Percentiles rank a stretch among this genome's conserved stretches.
These are phyloP conservation scores for Myotis daubentonii DNA, from an alignment of 2,797 vertebrate genomes.

Conservation along the genomic window DNA sequence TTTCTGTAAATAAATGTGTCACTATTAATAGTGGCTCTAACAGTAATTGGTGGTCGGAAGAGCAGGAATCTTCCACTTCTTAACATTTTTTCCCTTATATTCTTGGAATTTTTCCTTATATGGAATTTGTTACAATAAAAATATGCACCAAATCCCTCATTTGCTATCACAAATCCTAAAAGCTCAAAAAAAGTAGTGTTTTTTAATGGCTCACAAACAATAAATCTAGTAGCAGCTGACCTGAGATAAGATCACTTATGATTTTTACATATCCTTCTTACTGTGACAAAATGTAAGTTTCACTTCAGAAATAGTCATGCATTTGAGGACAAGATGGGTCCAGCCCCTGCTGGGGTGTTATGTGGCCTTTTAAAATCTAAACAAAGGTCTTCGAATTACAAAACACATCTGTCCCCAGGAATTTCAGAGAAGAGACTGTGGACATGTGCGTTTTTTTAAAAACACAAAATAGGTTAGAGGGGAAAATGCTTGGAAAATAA, in stretches of 20 bases:
- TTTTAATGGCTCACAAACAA: neutral
- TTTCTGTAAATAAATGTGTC: neutral
- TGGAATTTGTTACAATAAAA: neutral
- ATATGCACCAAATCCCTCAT: neutral
- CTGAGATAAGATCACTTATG: neutral
- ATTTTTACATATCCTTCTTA: neutral
- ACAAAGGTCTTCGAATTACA: neutral
- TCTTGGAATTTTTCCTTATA: no score
- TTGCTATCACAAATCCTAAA: neutral
- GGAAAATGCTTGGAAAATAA: neutral
- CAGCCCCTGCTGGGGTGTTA: neutral
- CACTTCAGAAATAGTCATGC: neutral
- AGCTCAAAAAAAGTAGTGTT: neutral
- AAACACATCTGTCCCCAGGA: neutral
- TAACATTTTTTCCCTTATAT: neutral
- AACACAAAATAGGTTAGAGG: neutral
- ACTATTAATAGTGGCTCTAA: neutral
- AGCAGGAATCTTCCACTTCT: neutral
- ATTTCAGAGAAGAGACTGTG: neutral
- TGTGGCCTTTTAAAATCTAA: neutral
- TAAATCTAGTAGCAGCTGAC: neutral
- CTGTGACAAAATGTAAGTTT: neutral
- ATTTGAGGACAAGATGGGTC: neutral
- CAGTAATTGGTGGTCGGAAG: neutral
- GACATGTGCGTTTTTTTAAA: neutral